These are phyloP conservation scores for Sylvilagus bachmani DNA, from an alignment of 2,113 vertebrate species.

Conservation along the genomic window DNA sequence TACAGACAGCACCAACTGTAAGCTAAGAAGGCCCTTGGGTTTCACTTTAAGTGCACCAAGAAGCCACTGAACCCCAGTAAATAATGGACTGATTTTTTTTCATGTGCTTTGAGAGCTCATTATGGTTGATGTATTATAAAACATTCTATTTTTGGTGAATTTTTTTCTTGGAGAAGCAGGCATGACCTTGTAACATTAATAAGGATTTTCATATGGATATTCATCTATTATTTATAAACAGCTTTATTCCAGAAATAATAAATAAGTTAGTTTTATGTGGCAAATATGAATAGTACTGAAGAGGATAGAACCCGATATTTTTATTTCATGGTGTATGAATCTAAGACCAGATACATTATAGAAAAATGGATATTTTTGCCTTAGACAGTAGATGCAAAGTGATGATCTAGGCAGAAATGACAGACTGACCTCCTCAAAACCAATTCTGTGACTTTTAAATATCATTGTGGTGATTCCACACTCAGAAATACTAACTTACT, in stretches of 20 bases:
- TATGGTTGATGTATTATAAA: background rate
- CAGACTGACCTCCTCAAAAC: background rate
- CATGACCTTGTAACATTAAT: background rate
- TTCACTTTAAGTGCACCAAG: slow-evolving; percentile 6
- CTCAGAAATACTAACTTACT: background rate
- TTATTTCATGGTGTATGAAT: slow-evolving; percentile 24
- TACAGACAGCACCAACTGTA: background rate
- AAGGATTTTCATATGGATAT: background rate
- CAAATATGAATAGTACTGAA: slow-evolving; percentile 22
- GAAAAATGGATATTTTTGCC: slow-evolving; percentile 7
- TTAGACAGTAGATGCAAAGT: background rate
- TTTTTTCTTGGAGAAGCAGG: slow-evolving; percentile 19
- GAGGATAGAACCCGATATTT: background rate
- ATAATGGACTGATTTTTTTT: background rate
- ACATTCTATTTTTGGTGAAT: background rate
- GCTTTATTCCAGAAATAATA: slow-evolving; percentile 17
- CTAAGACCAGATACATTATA: background rate
- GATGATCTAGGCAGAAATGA: background rate
- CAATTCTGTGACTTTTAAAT: background rate
- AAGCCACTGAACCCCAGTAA: background rate
- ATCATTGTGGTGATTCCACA: background rate
- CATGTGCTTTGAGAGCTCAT: background rate
- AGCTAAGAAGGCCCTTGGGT: background rate
- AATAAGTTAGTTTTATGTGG: background rate
- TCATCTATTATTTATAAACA: slow-evolving; percentile 39